Evolutionary conservation across 2,888 invertebrate species (phyloP), one percentile per base, ranked within the genome.

Genomic region (Cartodere bifasciata): DNA sequence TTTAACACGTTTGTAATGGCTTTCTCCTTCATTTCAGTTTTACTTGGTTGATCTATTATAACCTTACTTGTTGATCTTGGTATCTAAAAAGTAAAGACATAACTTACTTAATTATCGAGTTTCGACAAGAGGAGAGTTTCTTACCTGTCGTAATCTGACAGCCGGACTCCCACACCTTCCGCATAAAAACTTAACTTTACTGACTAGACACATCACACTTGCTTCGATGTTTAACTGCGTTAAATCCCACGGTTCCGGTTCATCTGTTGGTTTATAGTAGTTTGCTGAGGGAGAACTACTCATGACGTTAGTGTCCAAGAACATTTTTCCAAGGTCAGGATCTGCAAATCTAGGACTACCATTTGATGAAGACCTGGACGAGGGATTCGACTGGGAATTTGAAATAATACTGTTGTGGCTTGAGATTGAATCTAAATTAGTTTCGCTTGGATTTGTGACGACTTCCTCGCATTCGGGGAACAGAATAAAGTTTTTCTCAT

Each of bases 181-280:
- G 50, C 80, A 81, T 3, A 86, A 62, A 54, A 80, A 81, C 50
- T 84, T 84, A 1, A 81, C 76, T 62, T 85, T 85, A 44, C 83
- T 81, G 13, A 82, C 79, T 38, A 87, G 64, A 55, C 85, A 86
- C 72, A 87, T 83, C 4, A 86, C 76, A 48, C 84, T 82, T 1
- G 86, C 87, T 59, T 87, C 85, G 30, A 85, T 82, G 52, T 88
- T 88, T 21, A 87, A 58, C 46, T 85, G 78, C 0, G 84, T 86
- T 36, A 88, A 65, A 55, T 87, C 87, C 71, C 83, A 78, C 0
- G 86, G 86, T 50, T 86, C 85, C 1, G 82, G 82, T 48, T 83
- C 83, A 48, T 82, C 81, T 0, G 77, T 78, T 0, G 80, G 80
- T 37, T 80, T 73, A 52, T 82, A 82, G 52, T 80, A 81, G 57